These are phyloP conservation scores for Fulmarus glacialis DNA, from an alignment of 2,113 vertebrate species.

Conservation along the genomic window DNA sequence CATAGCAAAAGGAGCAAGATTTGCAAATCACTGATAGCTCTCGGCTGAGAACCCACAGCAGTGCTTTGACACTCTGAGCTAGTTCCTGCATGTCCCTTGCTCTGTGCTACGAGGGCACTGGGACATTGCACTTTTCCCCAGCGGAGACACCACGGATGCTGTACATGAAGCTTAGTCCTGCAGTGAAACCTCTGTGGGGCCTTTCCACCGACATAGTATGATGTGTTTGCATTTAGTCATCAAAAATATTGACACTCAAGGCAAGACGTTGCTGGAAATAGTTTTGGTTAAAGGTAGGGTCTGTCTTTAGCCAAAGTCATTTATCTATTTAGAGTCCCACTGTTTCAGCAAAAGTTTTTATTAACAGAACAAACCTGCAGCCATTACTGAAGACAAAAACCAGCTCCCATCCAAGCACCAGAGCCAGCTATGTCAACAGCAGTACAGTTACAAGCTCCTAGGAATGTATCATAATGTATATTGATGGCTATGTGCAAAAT, in stretches of 20 bases:
- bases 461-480: background rate
- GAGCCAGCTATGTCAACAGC: background rate
- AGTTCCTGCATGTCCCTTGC: background rate
- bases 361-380: background rate
- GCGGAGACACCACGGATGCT: background rate
- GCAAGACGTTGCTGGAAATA: background rate
- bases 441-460: background rate
- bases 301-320: background rate
- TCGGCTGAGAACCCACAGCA: background rate
- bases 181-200: background rate
- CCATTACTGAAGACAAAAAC: background rate
- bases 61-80: background rate
- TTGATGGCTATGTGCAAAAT: background rate
- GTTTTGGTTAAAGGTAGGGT: background rate
- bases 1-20: background rate
- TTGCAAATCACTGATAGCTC: background rate
- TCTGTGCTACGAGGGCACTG: background rate
- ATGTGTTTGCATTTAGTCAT: background rate
- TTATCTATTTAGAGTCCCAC: background rate
- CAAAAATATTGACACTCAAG: background rate
- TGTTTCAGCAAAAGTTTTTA: background rate
- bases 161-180: background rate
- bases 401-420: background rate
- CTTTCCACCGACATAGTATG: background rate
- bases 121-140: background rate